phyloP scores from a whole-genome alignment of 2,113 vertebrate species.

The Oostethus manadensis region DNA sequence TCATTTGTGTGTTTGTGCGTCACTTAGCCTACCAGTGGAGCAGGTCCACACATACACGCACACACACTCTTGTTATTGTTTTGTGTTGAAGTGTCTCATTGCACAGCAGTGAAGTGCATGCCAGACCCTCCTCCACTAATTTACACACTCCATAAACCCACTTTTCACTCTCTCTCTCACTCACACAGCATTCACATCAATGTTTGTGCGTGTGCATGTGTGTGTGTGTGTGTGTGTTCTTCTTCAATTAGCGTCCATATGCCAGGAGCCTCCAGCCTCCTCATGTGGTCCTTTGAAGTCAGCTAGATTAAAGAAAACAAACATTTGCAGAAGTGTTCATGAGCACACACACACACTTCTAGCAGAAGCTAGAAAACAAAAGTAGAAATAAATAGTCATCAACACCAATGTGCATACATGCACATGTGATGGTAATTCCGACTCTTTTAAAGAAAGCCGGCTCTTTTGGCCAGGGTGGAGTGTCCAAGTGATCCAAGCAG shows the following conservation, averaged over 20 bases:
- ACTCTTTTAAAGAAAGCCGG: too few relatives aligned
- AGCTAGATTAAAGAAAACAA: conserved; percentile 1
- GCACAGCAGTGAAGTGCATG: neutral
- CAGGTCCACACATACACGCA: neutral
- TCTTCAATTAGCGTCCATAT: neutral
- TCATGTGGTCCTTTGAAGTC: conserved; percentile 1
- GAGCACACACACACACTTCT: neutral
- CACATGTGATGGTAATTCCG: too few relatives aligned
- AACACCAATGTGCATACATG: too few relatives aligned
- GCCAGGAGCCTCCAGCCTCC: neutral
- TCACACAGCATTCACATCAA: too few relatives aligned
- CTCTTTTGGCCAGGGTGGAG: too few relatives aligned
- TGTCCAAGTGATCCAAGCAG: too few relatives aligned
- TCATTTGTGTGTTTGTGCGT: neutral
- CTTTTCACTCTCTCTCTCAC: too few relatives aligned
- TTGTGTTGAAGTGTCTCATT: neutral
- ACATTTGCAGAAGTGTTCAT: neutral
- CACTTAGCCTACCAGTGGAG: neutral
- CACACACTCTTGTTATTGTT: neutral
- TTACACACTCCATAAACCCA: neutral
- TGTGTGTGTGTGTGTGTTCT: neutral
- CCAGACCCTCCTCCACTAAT: neutral
- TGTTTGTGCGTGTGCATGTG: too few relatives aligned
- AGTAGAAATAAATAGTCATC: too few relatives aligned
- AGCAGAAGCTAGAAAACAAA: too few relatives aligned